Conservation (phyloP, 2,888 invertebrate genomes). For the Diarsia mendica region DNA sequence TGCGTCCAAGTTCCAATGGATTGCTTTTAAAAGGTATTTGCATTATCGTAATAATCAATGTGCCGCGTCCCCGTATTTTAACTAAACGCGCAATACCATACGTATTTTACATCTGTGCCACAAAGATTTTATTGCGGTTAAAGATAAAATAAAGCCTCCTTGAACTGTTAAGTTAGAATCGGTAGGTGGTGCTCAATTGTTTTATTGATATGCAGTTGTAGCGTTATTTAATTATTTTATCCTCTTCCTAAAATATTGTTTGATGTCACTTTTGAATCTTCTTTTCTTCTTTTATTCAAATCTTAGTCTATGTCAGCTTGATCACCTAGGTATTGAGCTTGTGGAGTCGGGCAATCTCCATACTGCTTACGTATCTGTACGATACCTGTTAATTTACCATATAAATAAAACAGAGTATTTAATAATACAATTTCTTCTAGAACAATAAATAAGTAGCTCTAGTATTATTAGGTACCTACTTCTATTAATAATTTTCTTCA, state of each 20-base stretch:
- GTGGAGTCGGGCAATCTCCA: background rate
- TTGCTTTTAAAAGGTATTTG: constrained; percentile 3
- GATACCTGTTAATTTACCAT: background rate
- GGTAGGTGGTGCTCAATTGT: background rate
- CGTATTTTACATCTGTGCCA: constrained; percentile 20
- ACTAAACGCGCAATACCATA: constrained; percentile 11
- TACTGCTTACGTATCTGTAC: background rate
- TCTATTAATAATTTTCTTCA: background rate
- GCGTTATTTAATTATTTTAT: no score
- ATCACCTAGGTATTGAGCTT: background rate
- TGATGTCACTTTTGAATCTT: background rate
- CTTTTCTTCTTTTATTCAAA: background rate
- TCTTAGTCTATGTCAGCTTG: background rate
- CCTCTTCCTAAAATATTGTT: background rate
- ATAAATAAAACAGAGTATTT: background rate
- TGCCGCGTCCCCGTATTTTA: background rate
- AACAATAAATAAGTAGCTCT: background rate
- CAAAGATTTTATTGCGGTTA: constrained; percentile 24
- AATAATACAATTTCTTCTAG: background rate
- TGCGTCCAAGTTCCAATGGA: background rate
- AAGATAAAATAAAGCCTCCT: constrained; percentile 21
- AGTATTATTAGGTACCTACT: background rate
- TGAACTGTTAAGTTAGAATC: constrained; percentile 3
- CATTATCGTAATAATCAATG: constrained; percentile 27
- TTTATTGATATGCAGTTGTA: background rate